Percentiles rank a stretch among this genome's conserved stretches.
phyloP scores from a whole-genome alignment of 2,888 invertebrate species.

The Calameuta filiformis region DNA sequence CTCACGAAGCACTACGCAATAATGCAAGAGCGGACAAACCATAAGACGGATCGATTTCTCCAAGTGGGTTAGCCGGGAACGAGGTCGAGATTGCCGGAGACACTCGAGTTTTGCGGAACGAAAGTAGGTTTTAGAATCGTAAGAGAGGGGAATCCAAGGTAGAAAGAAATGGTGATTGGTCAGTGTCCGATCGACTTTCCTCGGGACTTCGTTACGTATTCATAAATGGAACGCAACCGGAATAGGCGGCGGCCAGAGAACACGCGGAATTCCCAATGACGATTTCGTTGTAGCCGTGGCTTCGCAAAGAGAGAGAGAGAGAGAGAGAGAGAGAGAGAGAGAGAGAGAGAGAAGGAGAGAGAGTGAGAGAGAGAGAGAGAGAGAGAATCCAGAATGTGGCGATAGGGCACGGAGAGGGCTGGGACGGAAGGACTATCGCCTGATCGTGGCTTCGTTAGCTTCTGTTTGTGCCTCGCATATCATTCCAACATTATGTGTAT shows the following conservation, averaged over 20 bases:
- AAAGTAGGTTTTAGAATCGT: constrained; percentile 2
- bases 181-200: constrained; percentile 29
- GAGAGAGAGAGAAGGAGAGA: neutral
- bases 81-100: constrained; percentile 17
- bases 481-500: constrained; percentile 24
- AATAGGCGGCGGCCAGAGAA: constrained; percentile 40
- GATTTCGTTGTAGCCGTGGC: constrained; percentile 21
- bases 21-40: neutral
- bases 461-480: constrained; percentile 17
- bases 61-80: neutral
- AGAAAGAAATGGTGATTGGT: constrained; percentile 17
- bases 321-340: no score
- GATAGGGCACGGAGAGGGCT: neutral
- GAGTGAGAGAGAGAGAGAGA: neutral
- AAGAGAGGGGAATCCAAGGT: constrained; percentile 5
- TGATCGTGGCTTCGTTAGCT: constrained; percentile 29
- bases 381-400: neutral
- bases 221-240: constrained; percentile 54
- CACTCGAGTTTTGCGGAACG: constrained; percentile 11
- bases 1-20: neutral
- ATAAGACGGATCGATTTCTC: neutral
- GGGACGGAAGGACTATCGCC: constrained; percentile 3
- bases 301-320: neutral
- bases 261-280: constrained; percentile 54
- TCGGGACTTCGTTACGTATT: constrained; percentile 54